Conservation (phyloP, 2,113 vertebrate genomes). For the Dicrurus megarhynchus region DNA sequence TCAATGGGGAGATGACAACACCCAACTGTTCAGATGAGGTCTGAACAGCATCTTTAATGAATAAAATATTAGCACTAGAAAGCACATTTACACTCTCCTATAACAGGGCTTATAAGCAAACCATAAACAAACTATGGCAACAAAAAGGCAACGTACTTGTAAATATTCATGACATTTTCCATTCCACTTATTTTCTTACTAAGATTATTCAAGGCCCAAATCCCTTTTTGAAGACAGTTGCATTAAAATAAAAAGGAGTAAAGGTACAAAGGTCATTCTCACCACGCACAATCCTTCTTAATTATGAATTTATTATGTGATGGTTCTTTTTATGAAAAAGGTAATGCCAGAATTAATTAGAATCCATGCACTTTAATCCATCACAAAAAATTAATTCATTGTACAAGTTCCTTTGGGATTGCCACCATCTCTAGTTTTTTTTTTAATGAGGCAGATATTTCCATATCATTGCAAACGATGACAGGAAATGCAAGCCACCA, state of each 20-base stretch:
- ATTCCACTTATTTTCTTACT: constrained; percentile 26
- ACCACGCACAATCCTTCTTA: neutral
- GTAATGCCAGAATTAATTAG: constrained; percentile 40
- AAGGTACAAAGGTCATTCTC: constrained; percentile 3
- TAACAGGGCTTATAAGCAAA: neutral
- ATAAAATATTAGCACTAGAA: constrained; percentile 25
- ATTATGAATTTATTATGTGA: constrained; percentile 7
- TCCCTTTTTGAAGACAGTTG: constrained; percentile 3
- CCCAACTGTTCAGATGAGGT: neutral
- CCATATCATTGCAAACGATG: neutral
- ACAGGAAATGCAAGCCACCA: neutral
- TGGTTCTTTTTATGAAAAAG: neutral
- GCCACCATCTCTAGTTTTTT: neutral
- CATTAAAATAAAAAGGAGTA: constrained; percentile 33
- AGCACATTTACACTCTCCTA: neutral
- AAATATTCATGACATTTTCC: constrained; percentile 38
- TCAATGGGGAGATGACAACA: neutral
- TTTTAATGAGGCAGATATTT: neutral
- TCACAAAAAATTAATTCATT: constrained; percentile 29
- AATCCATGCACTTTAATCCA: constrained; percentile 4
- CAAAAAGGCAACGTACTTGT: neutral
- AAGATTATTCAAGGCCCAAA: constrained; percentile 10
- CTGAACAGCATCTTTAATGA: neutral
- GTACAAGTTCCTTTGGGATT: neutral
- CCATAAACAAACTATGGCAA: constrained; percentile 17